A percentile compares a stretch with the other conserved stretches of the same genome.
phyloP scores from a whole-genome alignment of 2,113 vertebrate species.

The Emydura subglobosa region DNA sequence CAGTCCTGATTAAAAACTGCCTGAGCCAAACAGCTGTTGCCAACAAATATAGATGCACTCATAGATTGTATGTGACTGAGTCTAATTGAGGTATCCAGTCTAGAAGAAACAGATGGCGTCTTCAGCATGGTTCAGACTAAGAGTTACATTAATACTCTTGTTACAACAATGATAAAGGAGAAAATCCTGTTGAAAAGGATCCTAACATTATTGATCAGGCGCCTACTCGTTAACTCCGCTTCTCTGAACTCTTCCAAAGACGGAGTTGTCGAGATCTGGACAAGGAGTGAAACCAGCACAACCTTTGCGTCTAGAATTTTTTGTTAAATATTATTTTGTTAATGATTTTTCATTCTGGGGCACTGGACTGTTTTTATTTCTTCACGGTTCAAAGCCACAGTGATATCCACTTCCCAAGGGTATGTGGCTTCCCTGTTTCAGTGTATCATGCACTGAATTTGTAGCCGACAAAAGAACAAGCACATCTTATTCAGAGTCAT shows the following conservation, averaged over 20 bases:
- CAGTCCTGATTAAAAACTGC: neutral
- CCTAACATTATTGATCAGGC: neutral
- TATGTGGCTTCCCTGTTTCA: no score
- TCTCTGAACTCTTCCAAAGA: neutral
- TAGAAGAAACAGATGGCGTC: no score
- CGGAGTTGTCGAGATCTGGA: neutral
- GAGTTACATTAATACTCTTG: neutral
- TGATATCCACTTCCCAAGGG: neutral
- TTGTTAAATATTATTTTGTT: neutral
- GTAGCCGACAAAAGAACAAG: no score
- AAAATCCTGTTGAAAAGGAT: fast-evolving
- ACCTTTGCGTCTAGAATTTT: neutral
- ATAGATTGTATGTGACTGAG: neutral
- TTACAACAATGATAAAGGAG: neutral
- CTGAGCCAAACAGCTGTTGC: neutral
- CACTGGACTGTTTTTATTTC: neutral
- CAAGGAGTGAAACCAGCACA: neutral
- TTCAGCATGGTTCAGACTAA: fast-evolving
- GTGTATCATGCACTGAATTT: no score
- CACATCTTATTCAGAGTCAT: neutral
- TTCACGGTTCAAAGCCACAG: neutral
- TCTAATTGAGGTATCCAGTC: neutral
- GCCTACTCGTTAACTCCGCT: neutral
- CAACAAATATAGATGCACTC: neutral
- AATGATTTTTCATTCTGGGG: neutral